phyloP scores from a whole-genome alignment of 2,113 vertebrate species.

The Trachemys scripta region DNA sequence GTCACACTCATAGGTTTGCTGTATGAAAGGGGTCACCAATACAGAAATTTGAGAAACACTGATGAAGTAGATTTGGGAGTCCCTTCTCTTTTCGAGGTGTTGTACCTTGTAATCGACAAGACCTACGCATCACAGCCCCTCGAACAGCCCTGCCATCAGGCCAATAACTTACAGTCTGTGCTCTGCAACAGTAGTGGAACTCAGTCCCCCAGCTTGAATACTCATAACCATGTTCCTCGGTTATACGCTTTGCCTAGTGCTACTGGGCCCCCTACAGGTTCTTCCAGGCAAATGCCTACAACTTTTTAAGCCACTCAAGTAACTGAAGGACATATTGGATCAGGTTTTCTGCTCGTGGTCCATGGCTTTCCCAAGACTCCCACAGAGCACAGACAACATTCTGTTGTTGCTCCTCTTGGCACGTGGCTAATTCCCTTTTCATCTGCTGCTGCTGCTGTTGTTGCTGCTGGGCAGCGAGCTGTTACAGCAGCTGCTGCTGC shows the following conservation, averaged over 20 bases:
- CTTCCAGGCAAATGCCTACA: not conserved
- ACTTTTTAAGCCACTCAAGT: not conserved
- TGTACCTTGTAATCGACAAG: not conserved
- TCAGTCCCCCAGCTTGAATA: not conserved
- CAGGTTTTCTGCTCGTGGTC: not conserved
- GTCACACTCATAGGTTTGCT: too few relatives aligned
- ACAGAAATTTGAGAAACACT: not conserved
- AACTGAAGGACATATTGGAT: not conserved
- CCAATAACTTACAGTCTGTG: not conserved
- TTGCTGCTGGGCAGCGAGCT: too few relatives aligned
- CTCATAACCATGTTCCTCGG: not conserved
- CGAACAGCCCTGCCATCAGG: not conserved
- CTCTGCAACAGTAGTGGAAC: not conserved
- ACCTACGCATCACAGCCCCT: not conserved
- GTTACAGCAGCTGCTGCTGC: not conserved
- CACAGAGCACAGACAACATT: not conserved
- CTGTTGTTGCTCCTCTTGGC: not conserved
- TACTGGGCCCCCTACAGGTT: not conserved
- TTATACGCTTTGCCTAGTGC: not conserved
- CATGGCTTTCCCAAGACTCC: not conserved
- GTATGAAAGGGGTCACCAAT: too few relatives aligned
- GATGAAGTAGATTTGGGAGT: not conserved
- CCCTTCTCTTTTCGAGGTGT: not conserved
- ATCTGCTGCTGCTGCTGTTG: not conserved
- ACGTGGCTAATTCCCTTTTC: not conserved